Percentiles rank a stretch among this genome's conserved stretches.
Evolutionary conservation across 2,888 invertebrate genomes (phyloP).

Genomic region (Busseola fusca): DNA sequence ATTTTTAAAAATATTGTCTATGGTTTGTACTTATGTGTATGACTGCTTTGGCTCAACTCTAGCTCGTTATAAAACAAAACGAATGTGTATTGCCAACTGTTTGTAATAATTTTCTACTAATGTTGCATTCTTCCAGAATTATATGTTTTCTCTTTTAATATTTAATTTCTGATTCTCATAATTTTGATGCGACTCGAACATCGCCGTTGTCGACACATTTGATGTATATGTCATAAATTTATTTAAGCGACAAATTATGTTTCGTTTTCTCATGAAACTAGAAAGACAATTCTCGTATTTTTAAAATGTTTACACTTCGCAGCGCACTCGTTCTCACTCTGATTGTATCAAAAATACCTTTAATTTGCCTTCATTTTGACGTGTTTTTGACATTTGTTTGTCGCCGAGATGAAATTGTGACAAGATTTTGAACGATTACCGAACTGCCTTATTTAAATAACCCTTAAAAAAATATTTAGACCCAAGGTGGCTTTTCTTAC

Average conservation of each 20-base stretch:
- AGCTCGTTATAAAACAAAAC: constrained; percentile 16
- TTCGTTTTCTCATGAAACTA: neutral
- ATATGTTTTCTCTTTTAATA: neutral
- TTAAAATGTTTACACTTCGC: too few species aligned
- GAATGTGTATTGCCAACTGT: constrained; percentile 47
- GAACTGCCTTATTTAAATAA: too few species aligned
- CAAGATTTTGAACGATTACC: too few species aligned
- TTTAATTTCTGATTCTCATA: constrained; percentile 19
- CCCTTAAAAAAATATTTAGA: too few species aligned
- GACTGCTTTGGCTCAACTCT: constrained; percentile 38
- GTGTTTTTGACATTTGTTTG: too few species aligned
- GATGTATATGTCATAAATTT: neutral
- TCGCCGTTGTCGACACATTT: neutral
- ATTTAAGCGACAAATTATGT: neutral
- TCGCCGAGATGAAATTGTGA: too few species aligned
- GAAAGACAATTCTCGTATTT: too few species aligned
- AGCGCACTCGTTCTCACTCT: too few species aligned
- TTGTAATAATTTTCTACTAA: constrained; percentile 52
- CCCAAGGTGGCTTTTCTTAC: neutral
- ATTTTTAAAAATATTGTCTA: constrained; percentile 28
- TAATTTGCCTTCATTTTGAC: too few species aligned
- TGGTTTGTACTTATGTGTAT: constrained; percentile 7
- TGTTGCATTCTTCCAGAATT: constrained; percentile 35
- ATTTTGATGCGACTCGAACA: constrained; percentile 12
- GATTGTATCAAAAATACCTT: too few species aligned